Evolutionary conservation across 2,888 invertebrate genomes (phyloP).

Genomic region (Melipona bicolor): DNA sequence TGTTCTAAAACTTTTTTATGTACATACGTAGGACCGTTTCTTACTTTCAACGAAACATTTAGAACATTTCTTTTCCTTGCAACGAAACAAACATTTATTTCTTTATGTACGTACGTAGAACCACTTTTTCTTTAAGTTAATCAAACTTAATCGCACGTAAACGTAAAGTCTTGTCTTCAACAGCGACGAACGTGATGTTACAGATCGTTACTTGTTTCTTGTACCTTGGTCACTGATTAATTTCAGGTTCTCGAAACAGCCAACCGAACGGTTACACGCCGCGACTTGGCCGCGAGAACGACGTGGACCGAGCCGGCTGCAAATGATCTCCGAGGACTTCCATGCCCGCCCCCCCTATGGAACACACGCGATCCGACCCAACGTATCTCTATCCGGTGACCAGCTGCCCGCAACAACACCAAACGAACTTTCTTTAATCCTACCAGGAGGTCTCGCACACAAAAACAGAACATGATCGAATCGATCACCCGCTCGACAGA

Average conservation of each 20-base stretch:
- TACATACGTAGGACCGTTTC: too few relatives aligned
- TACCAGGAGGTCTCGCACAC: not conserved
- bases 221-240: not conserved
- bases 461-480: not conserved
- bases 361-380: slow-evolving; percentile 1
- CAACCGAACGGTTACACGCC: slow-evolving; percentile 77
- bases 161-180: too few relatives aligned
- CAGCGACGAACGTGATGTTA: too few relatives aligned
- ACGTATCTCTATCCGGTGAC: not conserved
- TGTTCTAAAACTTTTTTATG: too few relatives aligned
- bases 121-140: too few relatives aligned
- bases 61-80: too few relatives aligned
- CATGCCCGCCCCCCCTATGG: not conserved
- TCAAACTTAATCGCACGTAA: too few relatives aligned
- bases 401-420: not conserved
- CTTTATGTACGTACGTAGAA: too few relatives aligned
- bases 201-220: too few relatives aligned
- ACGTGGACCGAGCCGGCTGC: slow-evolving; percentile 36
- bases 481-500: not conserved
- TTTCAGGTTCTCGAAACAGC: slow-evolving; percentile 62
- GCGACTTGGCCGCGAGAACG: slow-evolving; percentile 79
- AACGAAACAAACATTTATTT: too few relatives aligned
- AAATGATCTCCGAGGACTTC: slow-evolving; percentile 20
- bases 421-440: not conserved
- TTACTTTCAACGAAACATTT: too few relatives aligned